Conservation (phyloP, 2,113 vertebrate species). For the Paracanthobrama guichenoti region DNA sequence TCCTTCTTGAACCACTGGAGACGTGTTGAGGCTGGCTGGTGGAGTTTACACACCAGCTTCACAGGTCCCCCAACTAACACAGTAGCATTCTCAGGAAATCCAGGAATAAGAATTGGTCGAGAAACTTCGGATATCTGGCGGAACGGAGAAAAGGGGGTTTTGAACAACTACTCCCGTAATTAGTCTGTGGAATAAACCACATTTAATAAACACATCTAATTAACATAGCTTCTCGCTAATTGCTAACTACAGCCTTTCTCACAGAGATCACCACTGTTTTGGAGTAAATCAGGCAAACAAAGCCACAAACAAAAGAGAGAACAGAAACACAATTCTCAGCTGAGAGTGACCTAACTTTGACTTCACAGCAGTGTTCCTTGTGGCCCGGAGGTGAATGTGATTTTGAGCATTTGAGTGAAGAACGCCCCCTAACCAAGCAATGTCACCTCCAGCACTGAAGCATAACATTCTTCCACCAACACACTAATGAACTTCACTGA, state of each 20-base stretch:
- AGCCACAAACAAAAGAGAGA: conserved; percentile 40
- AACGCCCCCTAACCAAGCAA: conserved; percentile 45
- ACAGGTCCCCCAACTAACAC: conserved; percentile 81
- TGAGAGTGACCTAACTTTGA: conserved; percentile 50
- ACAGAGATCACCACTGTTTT: conserved; percentile 24
- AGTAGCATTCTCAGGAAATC: conserved; percentile 88
- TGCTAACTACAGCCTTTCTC: conserved; percentile 34
- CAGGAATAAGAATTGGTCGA: conserved; percentile 85
- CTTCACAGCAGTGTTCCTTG: conserved; percentile 53
- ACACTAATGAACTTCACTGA: conserved; percentile 74
- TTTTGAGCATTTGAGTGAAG: conserved; percentile 49
- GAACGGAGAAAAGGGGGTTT: conserved; percentile 9
- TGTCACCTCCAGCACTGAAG: conserved; percentile 48
- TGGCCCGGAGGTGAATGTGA: conserved; percentile 40
- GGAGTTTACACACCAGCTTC: conserved; percentile 89
- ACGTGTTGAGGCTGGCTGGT: conserved; percentile 85
- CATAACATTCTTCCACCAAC: conserved; percentile 53
- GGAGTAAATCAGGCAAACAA: conserved; percentile 28
- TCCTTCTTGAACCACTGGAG: conserved; percentile 94
- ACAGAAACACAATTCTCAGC: conserved; percentile 8
- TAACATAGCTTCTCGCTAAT: conserved; percentile 9
- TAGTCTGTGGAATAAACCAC: neutral
- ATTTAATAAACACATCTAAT: conserved; percentile 26
- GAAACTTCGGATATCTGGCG: conserved; percentile 78
- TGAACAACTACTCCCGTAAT: neutral